Evolutionary conservation across 1,140 invertebrate species (phyloP), one percentile per base, ranked within the genome.

Genomic region (Zelostemma sp.): DNA sequence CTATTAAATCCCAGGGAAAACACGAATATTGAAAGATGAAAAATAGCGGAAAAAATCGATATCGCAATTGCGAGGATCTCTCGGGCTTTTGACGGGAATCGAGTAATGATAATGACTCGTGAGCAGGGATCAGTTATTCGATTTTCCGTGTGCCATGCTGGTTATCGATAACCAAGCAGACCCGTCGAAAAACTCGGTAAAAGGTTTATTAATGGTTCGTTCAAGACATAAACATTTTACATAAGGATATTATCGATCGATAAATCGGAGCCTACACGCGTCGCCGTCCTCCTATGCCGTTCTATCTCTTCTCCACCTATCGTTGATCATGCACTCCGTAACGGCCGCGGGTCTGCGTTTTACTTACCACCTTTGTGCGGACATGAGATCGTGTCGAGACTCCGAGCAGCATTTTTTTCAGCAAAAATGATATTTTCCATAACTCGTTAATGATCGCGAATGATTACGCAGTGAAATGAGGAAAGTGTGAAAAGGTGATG

Each of bases 191-290:
- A 54, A 54, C 45, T 61, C 50, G 67, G 66, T 64, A 71, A 68
- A 74, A 61, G 69, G 55, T 73, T 77, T 80, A 80, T 80, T 80
- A 78, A 79, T 80, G 75, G 72, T 59, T 21, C 59, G 46, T 38
- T 47, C 68, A 58, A 63, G 31, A 49, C 73, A 79, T 78, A 81
- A 77, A 81, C 75, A 81, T 74, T 79, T 83, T 82, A 80, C 77
- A 68, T 78, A 80, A 81, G 70, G 71, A 73, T 78, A 79, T 77
- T 76, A 80, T 80, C 79, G 75, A 70, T 73, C 72, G 74, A 82
- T 82, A 81, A 82, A 80, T 82, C 79, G 70, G 60, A 57, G 51
- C 73, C 72, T 76, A 74, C 72, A 65, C 70, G 50, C 66, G 68
- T 74, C 63, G 51, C 49, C 56, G 53, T 51, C 66, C 57, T 67